Percentiles rank a stretch among this genome's conserved stretches.
phyloP scores from a whole-genome alignment of 2,113 vertebrate species.

The Megatriorchis doriae region DNA sequence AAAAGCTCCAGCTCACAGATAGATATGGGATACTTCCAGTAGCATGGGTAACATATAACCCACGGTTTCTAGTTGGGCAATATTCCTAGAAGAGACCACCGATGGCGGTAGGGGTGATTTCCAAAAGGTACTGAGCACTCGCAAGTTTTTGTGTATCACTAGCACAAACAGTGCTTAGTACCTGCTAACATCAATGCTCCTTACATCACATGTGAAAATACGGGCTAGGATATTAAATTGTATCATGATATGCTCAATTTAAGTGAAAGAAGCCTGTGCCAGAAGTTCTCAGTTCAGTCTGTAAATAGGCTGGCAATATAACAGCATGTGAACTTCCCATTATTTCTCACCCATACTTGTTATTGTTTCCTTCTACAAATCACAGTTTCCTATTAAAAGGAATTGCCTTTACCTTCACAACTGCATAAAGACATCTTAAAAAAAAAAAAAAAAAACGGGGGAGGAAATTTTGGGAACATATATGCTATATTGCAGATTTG shows the following conservation, averaged over 20 bases:
- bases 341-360: not conserved
- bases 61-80: rapidly evolving
- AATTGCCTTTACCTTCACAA: not conserved
- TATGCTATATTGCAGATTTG: not conserved
- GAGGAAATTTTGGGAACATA: not conserved
- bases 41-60: not conserved
- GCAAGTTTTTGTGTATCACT: not conserved
- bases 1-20: not conserved
- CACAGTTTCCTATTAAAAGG: not conserved
- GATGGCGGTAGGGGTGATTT: not conserved
- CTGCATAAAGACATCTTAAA: not conserved
- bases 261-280: not conserved
- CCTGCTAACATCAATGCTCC: not conserved
- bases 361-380: not conserved
- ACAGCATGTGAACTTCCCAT: not conserved
- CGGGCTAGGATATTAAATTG: not conserved
- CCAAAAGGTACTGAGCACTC: not conserved
- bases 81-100: not conserved
- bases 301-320: not conserved
- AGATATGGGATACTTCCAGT: not conserved
- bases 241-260: not conserved
- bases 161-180: not conserved
- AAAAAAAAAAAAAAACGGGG: not conserved
- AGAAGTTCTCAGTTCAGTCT: not conserved
- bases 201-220: not conserved